Percentiles rank a stretch among this genome's conserved stretches.
Conservation (phyloP, 2,797 vertebrate genomes). For the Steatocranus sp. region DNA sequence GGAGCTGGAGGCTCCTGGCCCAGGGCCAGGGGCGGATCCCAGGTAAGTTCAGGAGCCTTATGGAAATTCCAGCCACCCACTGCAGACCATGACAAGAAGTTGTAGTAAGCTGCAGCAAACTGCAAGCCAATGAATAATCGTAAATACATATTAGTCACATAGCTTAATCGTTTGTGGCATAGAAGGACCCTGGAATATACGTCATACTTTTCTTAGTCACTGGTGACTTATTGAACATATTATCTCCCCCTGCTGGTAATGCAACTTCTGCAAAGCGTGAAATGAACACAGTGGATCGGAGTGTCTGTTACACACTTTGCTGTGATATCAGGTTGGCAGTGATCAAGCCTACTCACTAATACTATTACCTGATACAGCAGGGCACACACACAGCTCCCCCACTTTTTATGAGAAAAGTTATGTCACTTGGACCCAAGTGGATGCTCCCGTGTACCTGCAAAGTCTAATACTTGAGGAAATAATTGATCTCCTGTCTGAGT, state of each 20-base stretch:
- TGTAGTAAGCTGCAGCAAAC: background rate
- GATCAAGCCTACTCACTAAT: background rate
- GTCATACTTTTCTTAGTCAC: rapidly evolving
- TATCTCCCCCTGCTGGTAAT: background rate
- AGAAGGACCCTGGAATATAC: background rate
- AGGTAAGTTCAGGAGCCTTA: too few relatives aligned
- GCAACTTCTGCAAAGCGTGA: background rate
- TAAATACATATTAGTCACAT: background rate
- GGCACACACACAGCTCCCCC: background rate
- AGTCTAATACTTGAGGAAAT: background rate
- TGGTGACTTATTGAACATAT: background rate
- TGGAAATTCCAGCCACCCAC: too few relatives aligned
- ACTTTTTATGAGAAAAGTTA: background rate
- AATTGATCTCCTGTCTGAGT: background rate
- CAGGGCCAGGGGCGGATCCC: too few relatives aligned
- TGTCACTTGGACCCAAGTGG: background rate
- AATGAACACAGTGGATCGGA: background rate
- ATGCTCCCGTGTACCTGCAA: background rate
- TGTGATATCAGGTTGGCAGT: background rate
- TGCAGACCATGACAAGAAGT: too few relatives aligned
- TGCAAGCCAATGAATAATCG: background rate
- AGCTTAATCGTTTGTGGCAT: rapidly evolving
- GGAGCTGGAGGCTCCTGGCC: too few relatives aligned
- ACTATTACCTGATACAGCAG: background rate
- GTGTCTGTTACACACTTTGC: background rate